Conservation (phyloP, 2,888 invertebrate genomes). For the Phyllotreta cruciferae region DNA sequence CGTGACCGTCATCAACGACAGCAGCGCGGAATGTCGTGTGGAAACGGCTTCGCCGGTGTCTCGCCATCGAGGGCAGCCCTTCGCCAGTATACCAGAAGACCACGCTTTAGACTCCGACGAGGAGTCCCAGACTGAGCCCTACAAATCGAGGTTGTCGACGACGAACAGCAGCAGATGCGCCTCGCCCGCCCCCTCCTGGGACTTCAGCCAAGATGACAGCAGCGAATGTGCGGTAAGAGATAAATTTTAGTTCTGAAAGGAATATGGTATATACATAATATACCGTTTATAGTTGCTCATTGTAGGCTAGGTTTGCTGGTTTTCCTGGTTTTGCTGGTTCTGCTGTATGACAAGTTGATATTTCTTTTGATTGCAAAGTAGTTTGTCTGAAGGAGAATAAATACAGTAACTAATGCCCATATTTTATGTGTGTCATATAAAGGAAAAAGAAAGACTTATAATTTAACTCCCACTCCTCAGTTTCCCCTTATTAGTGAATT, state of each 20-base stretch:
- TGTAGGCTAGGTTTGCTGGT: too few species aligned
- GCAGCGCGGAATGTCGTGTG: conserved; percentile 44
- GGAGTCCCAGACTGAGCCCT: conserved; percentile 20
- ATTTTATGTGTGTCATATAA: too few species aligned
- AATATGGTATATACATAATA: too few species aligned
- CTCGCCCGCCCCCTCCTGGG: conserved; percentile 59
- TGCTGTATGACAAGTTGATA: too few species aligned
- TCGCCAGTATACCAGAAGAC: conserved; percentile 62
- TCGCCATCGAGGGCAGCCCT: conserved; percentile 58
- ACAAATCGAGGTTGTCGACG: conserved; percentile 34
- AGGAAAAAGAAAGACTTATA: too few species aligned
- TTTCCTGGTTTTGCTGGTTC: too few species aligned
- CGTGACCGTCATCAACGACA: conserved; percentile 59
- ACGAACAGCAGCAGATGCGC: conserved; percentile 51
- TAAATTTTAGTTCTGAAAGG: background rate
- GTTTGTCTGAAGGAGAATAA: too few species aligned
- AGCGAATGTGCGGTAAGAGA: conserved; percentile 46
- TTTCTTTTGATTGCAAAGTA: too few species aligned
- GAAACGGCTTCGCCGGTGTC: conserved; percentile 54
- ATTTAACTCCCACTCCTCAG: too few species aligned
- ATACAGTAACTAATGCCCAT: too few species aligned
- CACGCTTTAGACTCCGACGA: conserved; percentile 57
- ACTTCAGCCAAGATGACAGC: conserved; percentile 57
- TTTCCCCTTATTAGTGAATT: too few species aligned
- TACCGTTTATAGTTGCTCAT: too few species aligned